phyloP scores from a whole-genome alignment of 2,888 invertebrate genomes.

The Harpagoxenus sublaevis region DNA sequence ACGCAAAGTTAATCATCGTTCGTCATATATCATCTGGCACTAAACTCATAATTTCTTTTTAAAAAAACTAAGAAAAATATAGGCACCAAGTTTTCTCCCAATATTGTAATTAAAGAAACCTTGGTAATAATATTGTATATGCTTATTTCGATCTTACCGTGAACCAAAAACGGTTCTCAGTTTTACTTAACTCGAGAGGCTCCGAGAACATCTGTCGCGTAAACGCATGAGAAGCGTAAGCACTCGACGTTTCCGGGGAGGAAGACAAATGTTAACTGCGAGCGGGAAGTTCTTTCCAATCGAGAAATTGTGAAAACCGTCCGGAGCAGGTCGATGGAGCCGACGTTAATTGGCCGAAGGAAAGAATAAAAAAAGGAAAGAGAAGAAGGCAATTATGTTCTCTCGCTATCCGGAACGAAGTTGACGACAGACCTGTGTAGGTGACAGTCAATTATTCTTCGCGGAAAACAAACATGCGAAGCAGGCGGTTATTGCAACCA shows the following conservation, averaged over 20 bases:
- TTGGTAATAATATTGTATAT: not conserved
- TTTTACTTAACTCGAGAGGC: slow-evolving; percentile 38
- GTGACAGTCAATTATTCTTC: slow-evolving; percentile 52
- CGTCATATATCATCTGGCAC: not conserved
- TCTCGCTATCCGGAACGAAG: slow-evolving; percentile 52
- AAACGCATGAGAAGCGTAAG: not conserved
- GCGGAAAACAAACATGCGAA: slow-evolving; percentile 41
- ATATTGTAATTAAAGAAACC: not conserved
- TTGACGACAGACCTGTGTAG: slow-evolving; percentile 27
- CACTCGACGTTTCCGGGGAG: not conserved
- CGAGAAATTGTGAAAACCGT: slow-evolving; percentile 61
- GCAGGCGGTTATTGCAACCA: slow-evolving; percentile 16
- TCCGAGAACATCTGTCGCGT: slow-evolving; percentile 24
- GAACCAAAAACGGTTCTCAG: not conserved
- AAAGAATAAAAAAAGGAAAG: not conserved
- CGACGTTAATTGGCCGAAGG: slow-evolving; percentile 43
- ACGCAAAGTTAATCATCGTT: not conserved
- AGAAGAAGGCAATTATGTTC: slow-evolving; percentile 51
- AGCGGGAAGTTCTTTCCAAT: slow-evolving; percentile 28
- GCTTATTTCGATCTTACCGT: slow-evolving; percentile 20
- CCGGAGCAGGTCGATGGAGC: slow-evolving; percentile 1
- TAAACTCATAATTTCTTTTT: not conserved
- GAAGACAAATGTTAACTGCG: slow-evolving; percentile 60
- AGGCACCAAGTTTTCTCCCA: not conserved
- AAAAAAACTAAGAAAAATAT: not conserved